These are phyloP conservation scores for Trichacis sp. DNA, from an alignment of 2,888 invertebrate genomes.

Conservation along the genomic window DNA sequence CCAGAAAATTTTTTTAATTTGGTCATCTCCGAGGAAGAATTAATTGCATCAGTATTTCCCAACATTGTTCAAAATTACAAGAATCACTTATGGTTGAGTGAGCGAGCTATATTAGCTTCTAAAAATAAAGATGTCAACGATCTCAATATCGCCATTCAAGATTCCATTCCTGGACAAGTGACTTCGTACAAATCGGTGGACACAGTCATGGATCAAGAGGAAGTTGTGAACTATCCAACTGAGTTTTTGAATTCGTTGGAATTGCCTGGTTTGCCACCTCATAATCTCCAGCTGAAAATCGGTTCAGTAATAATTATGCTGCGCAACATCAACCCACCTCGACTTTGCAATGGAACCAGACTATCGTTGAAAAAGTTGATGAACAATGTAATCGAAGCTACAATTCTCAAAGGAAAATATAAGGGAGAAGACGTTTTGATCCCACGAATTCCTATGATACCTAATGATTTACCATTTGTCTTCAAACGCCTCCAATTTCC, in stretches of 20 bases:
- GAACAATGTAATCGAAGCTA: not conserved
- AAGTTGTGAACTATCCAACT: too few relatives aligned
- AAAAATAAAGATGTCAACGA: constrained; percentile 7
- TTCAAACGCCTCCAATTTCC: too few relatives aligned
- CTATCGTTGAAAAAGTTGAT: constrained; percentile 24
- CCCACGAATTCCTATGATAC: too few relatives aligned
- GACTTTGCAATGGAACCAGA: constrained; percentile 30
- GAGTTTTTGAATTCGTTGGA: not conserved
- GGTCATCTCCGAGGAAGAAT: constrained; percentile 45
- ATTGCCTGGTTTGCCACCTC: not conserved
- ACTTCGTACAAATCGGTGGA: not conserved
- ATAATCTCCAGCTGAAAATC: not conserved
- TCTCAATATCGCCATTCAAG: not conserved
- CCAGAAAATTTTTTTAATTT: constrained; percentile 56
- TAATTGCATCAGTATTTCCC: constrained; percentile 54
- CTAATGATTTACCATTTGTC: too few relatives aligned
- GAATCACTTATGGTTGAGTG: constrained; percentile 51
- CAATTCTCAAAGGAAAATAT: not conserved
- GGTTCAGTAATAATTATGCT: constrained; percentile 31
- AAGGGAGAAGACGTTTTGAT: too few relatives aligned
- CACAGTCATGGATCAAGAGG: not conserved
- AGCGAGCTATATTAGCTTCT: constrained; percentile 44
- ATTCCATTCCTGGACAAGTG: not conserved
- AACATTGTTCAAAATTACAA: constrained; percentile 51
- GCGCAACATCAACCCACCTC: constrained; percentile 31